Percentiles rank a stretch among this genome's conserved stretches.
These are phyloP conservation scores for Aphodius granarius DNA, from an alignment of 2,888 invertebrate genomes.

Conservation along the genomic window DNA sequence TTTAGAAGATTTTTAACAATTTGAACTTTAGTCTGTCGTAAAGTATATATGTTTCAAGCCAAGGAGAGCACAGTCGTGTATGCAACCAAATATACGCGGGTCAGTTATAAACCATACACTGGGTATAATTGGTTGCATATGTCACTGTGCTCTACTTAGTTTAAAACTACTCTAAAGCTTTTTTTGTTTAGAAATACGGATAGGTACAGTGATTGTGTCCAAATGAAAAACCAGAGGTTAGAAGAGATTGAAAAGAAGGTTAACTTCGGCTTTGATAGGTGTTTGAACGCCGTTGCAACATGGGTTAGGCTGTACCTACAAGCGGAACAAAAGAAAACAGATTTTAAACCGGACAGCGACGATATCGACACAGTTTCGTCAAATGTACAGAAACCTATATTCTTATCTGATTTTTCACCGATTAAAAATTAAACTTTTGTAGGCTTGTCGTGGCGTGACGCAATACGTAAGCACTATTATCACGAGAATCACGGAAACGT, in stretches of 20 bases:
- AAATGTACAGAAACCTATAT: slow-evolving; percentile 58
- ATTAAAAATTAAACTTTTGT: slow-evolving; percentile 33
- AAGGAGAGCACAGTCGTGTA: too few relatives aligned
- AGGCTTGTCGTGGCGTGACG: slow-evolving; percentile 85
- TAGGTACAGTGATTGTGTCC: slow-evolving; percentile 85
- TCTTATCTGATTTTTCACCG: slow-evolving; percentile 12
- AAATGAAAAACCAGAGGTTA: slow-evolving; percentile 87
- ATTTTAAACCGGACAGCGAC: slow-evolving; percentile 87
- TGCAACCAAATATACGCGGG: too few relatives aligned
- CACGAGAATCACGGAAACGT: slow-evolving; percentile 74
- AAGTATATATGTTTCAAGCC: too few relatives aligned
- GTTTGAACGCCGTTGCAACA: slow-evolving; percentile 83
- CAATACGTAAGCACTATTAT: slow-evolving; percentile 79
- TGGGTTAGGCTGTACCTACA: slow-evolving; percentile 91
- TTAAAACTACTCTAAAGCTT: too few relatives aligned
- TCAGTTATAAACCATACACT: too few relatives aligned
- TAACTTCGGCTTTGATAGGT: slow-evolving; percentile 80
- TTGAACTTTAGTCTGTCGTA: background rate
- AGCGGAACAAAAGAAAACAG: slow-evolving; percentile 92
- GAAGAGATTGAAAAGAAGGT: slow-evolving; percentile 91
- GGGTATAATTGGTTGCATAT: too few relatives aligned
- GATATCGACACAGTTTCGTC: slow-evolving; percentile 82
- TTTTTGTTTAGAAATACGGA: slow-evolving; percentile 69
- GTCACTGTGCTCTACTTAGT: too few relatives aligned
- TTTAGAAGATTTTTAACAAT: too few relatives aligned